Base-by-base conservation (phyloP, 2,797 vertebrate genomes). In the Trachops cirrhosus region DNA sequence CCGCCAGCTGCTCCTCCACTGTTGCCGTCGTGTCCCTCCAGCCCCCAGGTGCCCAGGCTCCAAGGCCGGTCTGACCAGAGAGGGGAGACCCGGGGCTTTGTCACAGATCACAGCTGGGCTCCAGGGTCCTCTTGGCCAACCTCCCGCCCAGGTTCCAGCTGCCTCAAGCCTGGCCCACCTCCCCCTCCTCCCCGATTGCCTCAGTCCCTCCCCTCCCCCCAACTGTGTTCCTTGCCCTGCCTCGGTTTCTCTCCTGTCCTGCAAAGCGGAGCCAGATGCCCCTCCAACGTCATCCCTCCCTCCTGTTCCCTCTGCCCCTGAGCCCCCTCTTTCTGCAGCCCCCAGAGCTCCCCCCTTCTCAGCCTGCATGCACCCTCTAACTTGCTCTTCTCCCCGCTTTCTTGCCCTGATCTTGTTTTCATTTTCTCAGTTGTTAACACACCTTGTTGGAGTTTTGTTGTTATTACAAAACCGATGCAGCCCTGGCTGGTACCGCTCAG, bases 321-420 rank as follows among this genome's bases (percentile, higher is more conserved):
- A 85, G 57, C 5, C 14, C 29, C 46, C 7, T 24, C 41, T 16
- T 50, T 34, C 67, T 52, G n/a, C 26, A 64, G 64, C 21, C 41
- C 15, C 74, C 4, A 0, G 5, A 6, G 22, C 2, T 1, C 10
- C 12, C 8, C 2, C 1, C 5, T 6, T 15, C 57, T 16, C 50
- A n/a, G 9, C 86, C 48, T 24, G 24, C 6, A 4, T 21, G 50
- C 19, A 52, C 71, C 59, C 59, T 37, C 18, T 37, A 9, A 54
- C 14, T 54, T 8, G 1, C 9, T 16, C 59, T 48, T 41, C 87
- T 37, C 46, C 68, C 74, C 46, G 16, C 86, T 64, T 2, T 22
- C 32, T 54, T 24, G 37, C n/a, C 32, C n/a, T 34, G 32, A 70
- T 84, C 44, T 78, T 16, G 41, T 48, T 68, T 82, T 54, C 34